Evolutionary conservation across 2,797 vertebrate genomes (phyloP).

Genomic region (Columba guinea): DNA sequence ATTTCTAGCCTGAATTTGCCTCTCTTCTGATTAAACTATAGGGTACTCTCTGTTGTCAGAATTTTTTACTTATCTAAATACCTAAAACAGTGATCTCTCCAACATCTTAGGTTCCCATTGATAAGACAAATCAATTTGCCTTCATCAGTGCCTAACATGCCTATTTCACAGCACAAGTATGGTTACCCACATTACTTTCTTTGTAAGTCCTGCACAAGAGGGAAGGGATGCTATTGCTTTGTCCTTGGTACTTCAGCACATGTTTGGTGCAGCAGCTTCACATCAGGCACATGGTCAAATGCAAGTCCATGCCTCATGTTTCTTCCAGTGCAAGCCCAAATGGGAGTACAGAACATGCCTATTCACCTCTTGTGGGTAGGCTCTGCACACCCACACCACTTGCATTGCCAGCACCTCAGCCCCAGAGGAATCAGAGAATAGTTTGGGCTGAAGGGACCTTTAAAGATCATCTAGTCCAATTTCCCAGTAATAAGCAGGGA

Average conservation of each 20-base stretch:
- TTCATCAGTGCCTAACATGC: background rate
- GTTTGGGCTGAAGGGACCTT: background rate
- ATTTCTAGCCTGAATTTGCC: background rate
- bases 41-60: background rate
- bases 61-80: background rate
- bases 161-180: background rate
- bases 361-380: background rate
- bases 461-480: background rate
- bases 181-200: background rate
- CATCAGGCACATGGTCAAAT: background rate
- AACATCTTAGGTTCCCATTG: background rate
- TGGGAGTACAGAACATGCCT: background rate
- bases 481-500: background rate
- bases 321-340: background rate
- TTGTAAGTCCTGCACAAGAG: background rate
- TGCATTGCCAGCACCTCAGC: background rate
- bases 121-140: background rate
- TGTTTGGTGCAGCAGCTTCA: background rate
- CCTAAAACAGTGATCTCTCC: background rate
- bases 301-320: background rate
- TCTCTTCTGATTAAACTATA: background rate
- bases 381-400: fast-evolving
- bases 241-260: background rate
- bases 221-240: background rate
- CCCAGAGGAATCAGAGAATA: background rate